A percentile compares a stretch with the other conserved stretches of the same genome.
phyloP scores from a whole-genome alignment of 1,140 invertebrate species.

The Apocrypta bakeri region DNA sequence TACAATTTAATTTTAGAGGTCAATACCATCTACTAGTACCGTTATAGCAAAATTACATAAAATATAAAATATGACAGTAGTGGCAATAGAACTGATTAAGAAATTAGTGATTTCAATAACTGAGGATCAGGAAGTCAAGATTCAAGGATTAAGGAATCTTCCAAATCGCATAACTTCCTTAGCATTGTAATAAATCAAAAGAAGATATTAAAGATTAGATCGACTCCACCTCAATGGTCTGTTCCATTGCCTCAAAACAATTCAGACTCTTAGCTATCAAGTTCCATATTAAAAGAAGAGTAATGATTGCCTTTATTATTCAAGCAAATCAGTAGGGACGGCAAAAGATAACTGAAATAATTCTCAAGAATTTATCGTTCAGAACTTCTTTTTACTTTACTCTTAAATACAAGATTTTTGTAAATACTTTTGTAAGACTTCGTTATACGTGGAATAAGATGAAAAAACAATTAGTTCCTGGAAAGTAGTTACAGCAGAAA shows the following conservation, averaged over 20 bases:
- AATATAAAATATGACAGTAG: too few relatives aligned
- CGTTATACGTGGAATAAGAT: neutral
- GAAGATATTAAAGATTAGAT: neutral
- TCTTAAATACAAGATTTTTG: slow-evolving; percentile 9
- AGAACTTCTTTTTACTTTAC: neutral
- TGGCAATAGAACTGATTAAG: too few relatives aligned
- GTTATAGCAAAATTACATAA: too few relatives aligned
- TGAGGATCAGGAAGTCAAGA: neutral
- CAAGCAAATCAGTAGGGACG: neutral
- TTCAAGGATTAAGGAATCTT: neutral
- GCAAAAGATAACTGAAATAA: neutral
- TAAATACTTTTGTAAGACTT: slow-evolving; percentile 27
- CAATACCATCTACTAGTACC: neutral
- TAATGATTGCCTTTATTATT: neutral
- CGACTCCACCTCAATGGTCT: neutral
- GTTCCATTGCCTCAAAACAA: neutral
- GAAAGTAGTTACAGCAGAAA: neutral
- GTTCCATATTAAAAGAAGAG: neutral
- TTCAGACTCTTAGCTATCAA: neutral
- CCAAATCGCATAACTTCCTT: neutral
- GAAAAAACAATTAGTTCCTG: neutral
- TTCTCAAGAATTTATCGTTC: neutral
- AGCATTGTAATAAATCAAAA: neutral
- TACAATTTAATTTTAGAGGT: neutral
- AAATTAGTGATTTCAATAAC: too few relatives aligned